A percentile compares a stretch with the other conserved stretches of the same genome.
Conservation (phyloP, 30 jellyfish, hydroid and myxozoan genomes). For the Hydractinia symbiolongicarpus region DNA sequence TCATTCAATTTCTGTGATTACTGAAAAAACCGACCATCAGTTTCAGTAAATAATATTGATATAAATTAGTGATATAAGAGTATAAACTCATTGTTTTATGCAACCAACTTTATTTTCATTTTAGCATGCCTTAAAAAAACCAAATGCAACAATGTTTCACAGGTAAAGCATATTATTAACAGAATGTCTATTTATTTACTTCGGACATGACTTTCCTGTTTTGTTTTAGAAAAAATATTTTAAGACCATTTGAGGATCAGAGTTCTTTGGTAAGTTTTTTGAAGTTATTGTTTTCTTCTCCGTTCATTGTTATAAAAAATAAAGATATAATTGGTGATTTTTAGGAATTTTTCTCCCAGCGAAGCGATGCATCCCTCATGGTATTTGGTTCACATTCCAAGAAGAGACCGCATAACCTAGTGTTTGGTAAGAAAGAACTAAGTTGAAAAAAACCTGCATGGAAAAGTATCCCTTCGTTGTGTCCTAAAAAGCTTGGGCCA, state of each 20-base stretch:
- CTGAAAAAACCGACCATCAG: neutral
- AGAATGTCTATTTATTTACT: neutral
- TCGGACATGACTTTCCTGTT: neutral
- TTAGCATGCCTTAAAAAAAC: conserved; percentile 67
- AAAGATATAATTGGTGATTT: neutral
- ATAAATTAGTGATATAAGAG: neutral
- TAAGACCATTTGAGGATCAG: conserved; percentile 93
- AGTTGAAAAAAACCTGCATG: too few relatives aligned
- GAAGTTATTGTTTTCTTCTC: neutral
- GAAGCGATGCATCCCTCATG: conserved; percentile 78
- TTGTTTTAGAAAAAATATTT: conserved; percentile 64
- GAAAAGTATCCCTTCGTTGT: too few relatives aligned
- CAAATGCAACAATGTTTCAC: conserved; percentile 80
- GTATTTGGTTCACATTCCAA: conserved; percentile 90
- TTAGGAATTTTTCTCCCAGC: conserved; percentile 85
- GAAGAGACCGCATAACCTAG: conserved; percentile 80
- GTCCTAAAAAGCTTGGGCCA: neutral
- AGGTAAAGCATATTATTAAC: conserved; percentile 36
- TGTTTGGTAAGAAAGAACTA: conserved; percentile 44
- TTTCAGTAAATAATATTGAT: too few relatives aligned
- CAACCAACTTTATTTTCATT: conserved; percentile 3
- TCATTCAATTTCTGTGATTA: neutral
- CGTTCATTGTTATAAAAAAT: neutral
- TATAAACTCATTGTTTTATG: neutral
- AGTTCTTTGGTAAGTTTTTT: conserved; percentile 58